Percentiles rank a stretch among this genome's conserved stretches.
These are phyloP conservation scores for Pocillopora verrucosa DNA, from an alignment of 64 coral and sea anemone species.

Conservation along the genomic window DNA sequence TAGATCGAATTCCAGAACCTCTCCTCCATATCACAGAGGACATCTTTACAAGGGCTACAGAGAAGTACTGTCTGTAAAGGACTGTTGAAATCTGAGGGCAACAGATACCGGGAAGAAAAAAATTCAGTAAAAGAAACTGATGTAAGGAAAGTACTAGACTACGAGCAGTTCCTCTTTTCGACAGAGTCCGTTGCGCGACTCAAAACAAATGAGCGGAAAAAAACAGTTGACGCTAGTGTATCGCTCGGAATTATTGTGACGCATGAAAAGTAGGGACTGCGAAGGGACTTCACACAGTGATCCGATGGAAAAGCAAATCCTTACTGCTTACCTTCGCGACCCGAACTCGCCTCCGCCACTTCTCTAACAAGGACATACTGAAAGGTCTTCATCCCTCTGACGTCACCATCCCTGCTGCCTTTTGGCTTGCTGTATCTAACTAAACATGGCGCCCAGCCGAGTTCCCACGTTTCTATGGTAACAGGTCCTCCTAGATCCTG, in stretches of 20 bases:
- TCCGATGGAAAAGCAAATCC: too few relatives aligned
- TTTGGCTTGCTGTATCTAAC: neutral
- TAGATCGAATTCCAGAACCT: constrained; percentile 50
- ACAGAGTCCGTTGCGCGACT: neutral
- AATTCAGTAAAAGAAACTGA: neutral
- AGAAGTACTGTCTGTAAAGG: constrained; percentile 44
- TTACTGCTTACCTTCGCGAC: neutral
- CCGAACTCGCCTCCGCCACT: neutral
- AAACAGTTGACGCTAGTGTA: too few relatives aligned
- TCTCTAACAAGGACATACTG: constrained; percentile 28
- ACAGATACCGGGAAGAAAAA: neutral
- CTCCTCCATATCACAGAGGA: constrained; percentile 25
- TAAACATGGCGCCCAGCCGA: constrained; percentile 6
- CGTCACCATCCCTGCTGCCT: neutral
- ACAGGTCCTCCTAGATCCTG: constrained; percentile 42
- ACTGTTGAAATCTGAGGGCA: neutral
- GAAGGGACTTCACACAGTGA: too few relatives aligned
- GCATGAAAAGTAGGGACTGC: too few relatives aligned
- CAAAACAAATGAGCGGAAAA: too few relatives aligned
- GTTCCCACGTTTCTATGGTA: constrained; percentile 29
- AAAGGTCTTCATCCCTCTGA: neutral
- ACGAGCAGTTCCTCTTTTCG: too few relatives aligned
- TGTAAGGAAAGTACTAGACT: neutral
- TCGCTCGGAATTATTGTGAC: too few relatives aligned
- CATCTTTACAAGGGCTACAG: constrained; percentile 39